Evolutionary conservation across 2,888 invertebrate species (phyloP), one percentile per base, ranked within the genome.

Genomic region (Dynastes hyllus): DNA sequence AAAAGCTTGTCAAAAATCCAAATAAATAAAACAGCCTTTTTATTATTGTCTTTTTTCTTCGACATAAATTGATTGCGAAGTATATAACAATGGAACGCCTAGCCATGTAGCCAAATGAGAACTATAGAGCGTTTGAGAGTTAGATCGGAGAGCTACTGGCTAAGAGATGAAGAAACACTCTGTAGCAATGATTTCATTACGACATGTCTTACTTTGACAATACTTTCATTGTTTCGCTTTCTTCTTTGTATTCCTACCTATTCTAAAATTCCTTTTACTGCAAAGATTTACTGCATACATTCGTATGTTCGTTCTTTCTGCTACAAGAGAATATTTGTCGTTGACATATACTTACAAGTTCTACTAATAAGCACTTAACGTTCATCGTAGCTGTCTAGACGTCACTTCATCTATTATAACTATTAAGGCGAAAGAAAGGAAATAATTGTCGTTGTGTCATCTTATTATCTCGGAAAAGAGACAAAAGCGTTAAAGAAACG

Each of bases 391-490:
- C 29, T 51, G 51, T 51, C 51, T 51, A 51, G 27, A 51, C 13
- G 53, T 27, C 51, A 51, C 13, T 16, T 27, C 4, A 45, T 50
- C 29, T 3, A 27, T 27, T 69, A 51, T 50, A 13, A 27, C 2
- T 69, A 11, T 3, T 51, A 27, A 27, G 29, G 51, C 27, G 37
- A 51, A 69, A 69, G 67, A 50, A 63, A 63, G 13, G 51, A 51
- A 69, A 69, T 69, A 51, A 69, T 69, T 69, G 69, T 69, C 69
- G n/a, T 51, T 51, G 69, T 27, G 51, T 69, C 69, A 69, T 29
- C 51, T 69, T 69, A 51, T 51, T 69, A 51, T 69, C 51, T 29
- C 13, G 27, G 51, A 51, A 63, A 63, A 32, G 32, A 63, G 29
- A 63, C 32, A 32, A 63, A 32, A 29, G 32, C 63, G 27, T 69